These are phyloP conservation scores for Trachymyrmex cornetzi DNA, from an alignment of 1,140 invertebrate species.

Conservation along the genomic window DNA sequence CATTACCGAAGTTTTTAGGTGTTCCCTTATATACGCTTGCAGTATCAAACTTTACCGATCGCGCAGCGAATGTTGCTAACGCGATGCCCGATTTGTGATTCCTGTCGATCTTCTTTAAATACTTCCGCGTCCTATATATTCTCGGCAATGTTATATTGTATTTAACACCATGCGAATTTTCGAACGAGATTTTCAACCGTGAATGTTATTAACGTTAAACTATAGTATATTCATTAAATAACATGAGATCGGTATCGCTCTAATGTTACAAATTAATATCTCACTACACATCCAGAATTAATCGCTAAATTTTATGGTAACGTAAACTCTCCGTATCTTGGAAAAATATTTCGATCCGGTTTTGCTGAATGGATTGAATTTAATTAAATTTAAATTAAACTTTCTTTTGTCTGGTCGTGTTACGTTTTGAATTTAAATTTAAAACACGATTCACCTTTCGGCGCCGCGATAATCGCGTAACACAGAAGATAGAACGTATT, in stretches of 20 bases:
- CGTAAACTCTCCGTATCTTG: constrained; percentile 7
- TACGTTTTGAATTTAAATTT: constrained; percentile 38
- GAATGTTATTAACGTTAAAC: neutral
- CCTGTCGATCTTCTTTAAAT: constrained; percentile 5
- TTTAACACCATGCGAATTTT: constrained; percentile 2
- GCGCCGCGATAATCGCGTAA: neutral
- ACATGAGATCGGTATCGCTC: neutral
- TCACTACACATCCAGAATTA: neutral
- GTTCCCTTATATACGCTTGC: constrained; percentile 56
- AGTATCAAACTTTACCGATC: constrained; percentile 60
- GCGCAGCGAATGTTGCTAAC: constrained; percentile 45
- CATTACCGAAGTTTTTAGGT: constrained; percentile 63
- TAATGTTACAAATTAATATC: constrained; percentile 24
- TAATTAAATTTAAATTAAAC: constrained; percentile 61
- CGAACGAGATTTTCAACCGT: neutral
- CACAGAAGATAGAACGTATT: neutral
- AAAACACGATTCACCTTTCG: constrained; percentile 35
- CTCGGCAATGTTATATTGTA: neutral
- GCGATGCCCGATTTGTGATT: constrained; percentile 37
- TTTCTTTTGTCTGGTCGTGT: constrained; percentile 9
- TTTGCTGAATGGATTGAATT: constrained; percentile 32
- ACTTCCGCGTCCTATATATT: neutral
- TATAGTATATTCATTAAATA: constrained; percentile 18
- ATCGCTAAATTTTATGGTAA: constrained; percentile 36
- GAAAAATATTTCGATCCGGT: constrained; percentile 46